Base-by-base conservation (phyloP, 92 coral and sea anemone species). In the Parazoanthus swiftii region DNA sequence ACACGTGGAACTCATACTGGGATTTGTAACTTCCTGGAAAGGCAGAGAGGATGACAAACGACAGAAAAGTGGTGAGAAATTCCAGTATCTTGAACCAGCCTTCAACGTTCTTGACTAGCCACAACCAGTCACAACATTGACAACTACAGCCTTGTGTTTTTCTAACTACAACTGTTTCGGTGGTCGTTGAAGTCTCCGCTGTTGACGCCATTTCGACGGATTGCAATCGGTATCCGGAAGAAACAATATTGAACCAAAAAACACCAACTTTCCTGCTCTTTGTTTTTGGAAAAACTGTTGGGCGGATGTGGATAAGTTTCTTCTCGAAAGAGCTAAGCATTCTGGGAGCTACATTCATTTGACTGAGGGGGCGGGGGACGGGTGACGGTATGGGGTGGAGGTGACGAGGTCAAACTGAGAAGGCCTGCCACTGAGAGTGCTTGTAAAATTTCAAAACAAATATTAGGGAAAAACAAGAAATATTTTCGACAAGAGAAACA, bases 1-100 rank as follows among this genome's bases (percentile, higher is more conserved):
- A 95, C 67, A 95, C 95, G 92, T 90, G 88, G 83, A 90, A 95
- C 81, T 97, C 99, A 90, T 84, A 95, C 68, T 79, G 93, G 36
- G 94, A 39, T 48, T 89, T 91, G 88, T 54, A 75, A 65, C 96
- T 92, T 20, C 90, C 89, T 2, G 95, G 89, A 82, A 87, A 91
- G 43, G 94, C 76, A 54, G 91, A 87, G 56, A 94, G 76, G 63
- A 93, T 82, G 42, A 92, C 92, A 89, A 93, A 95, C 77, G 94
- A 89, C 11, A 95, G 92, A 76, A 95, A 92, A 29, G 95, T 89
- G 71, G 93, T 84, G 74, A 93, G 67, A 65, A 92, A 94, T 72
- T 95, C 89, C 51, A 91, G 39, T 46, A 95, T 90, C 85, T 95
- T 95, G 43, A 91, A 90, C 92, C 91, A 89, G 58, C 98, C 98